Conservation (phyloP, 2,797 vertebrate species). For the Pseudocheirus occidentalis region DNA sequence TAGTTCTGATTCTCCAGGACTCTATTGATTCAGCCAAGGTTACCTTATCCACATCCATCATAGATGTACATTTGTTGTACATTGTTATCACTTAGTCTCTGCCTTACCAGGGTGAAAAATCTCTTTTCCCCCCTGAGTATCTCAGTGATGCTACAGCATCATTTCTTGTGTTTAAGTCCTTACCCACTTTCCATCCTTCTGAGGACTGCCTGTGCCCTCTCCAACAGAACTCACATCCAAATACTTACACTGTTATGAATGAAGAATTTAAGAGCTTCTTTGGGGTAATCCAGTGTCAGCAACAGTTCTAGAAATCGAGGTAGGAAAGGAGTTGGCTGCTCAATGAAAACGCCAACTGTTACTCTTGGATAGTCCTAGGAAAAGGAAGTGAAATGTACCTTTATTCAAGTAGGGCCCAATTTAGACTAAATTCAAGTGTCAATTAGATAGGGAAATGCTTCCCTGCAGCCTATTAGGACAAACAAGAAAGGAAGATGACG, state of each 20-base stretch:
- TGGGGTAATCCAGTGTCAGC: conserved; percentile 93
- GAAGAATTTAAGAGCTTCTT: conserved; percentile 92
- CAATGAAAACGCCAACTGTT: conserved; percentile 94
- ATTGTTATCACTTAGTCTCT: not conserved
- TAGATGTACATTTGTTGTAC: not conserved
- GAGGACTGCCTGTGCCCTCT: not conserved
- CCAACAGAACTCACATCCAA: not conserved
- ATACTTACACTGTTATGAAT: conserved; percentile 96
- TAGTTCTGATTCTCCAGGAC: not conserved
- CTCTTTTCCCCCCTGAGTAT: not conserved
- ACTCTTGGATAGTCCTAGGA: conserved; percentile 92
- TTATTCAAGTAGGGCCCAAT: not conserved
- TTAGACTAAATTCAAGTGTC: conserved; percentile 39
- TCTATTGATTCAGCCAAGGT: not conserved
- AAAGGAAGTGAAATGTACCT: conserved; percentile 32
- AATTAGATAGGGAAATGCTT: not conserved
- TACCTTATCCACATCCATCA: not conserved
- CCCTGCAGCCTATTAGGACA: not conserved
- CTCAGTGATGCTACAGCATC: not conserved
- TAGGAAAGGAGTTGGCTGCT: conserved; percentile 97
- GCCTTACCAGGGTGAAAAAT: not conserved
- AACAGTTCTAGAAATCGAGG: conserved; percentile 93
- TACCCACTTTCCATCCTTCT: not conserved
- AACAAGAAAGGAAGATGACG: not conserved
- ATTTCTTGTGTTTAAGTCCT: not conserved